Evolutionary conservation across 2,797 vertebrate species (phyloP), one percentile per base, ranked within the genome.

Genomic region (Lagodon rhomboides): DNA sequence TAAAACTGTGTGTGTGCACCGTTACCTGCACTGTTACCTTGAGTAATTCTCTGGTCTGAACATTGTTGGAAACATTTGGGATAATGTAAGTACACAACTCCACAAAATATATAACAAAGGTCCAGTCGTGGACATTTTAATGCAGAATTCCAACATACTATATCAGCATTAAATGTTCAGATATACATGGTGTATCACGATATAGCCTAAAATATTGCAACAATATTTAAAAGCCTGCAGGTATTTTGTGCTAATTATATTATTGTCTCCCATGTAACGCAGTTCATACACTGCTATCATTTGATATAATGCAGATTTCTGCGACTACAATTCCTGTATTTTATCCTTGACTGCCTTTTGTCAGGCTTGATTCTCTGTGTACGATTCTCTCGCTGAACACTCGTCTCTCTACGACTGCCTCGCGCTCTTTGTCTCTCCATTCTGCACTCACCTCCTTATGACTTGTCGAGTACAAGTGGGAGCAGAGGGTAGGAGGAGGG

Each of bases 401-500:
- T 79, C 77, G 61, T 87, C 70, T 78, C 54, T 84, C 66, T 75
- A 71, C 71, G 77, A 67, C 72, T 76, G 76, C 75, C 81, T 80
- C 3, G 34, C 59, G 25, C 83, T 91, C 81, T 87, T 85, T 85
- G 64, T 91, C 85, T 89, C 82, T 86, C 74, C 70, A 77, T 83
- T 83, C 72, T 77, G 71, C 79, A 55, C 86, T 79, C 82, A 84
- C 82, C 91, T 90, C 87, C 85, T 94, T 87, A 86, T 87, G 89
- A 87, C 80, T 87, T 84, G 87, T 92, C 77, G 61, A 92, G 87
- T 56, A 87, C 81, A 87, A 94, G 92, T 90, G 87, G 91, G 91
- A 90, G 91, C 89, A 92, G 90, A 93, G 90, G 90, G 88, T 77
- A 74, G 74, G 89, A 88, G 91, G 87, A 91, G 86, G 86, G 91